Evolutionary conservation across 2,113 vertebrate species (phyloP).

Genomic region (Aplodontia rufa): DNA sequence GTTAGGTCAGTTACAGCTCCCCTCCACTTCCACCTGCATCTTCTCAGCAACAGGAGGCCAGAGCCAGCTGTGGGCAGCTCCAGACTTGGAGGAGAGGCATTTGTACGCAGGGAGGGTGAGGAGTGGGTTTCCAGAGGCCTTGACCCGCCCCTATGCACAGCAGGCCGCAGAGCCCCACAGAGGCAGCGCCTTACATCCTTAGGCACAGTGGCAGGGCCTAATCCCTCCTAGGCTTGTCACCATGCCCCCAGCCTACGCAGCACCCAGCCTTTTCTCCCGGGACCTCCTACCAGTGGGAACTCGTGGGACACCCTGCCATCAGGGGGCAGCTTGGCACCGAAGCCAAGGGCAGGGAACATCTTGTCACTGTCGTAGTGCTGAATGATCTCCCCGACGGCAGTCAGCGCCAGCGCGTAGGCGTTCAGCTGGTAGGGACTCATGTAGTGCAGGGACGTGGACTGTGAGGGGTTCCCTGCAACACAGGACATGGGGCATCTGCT

Average conservation of each 20-base stretch:
- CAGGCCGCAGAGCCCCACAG: not conserved
- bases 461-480: slow-evolving; percentile 90
- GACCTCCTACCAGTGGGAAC: slow-evolving; percentile 90
- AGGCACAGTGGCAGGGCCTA: not conserved
- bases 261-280: not conserved
- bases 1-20: no score
- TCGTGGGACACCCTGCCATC: slow-evolving; percentile 94
- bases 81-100: not conserved
- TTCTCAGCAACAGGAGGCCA: not conserved
- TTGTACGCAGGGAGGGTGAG: not conserved
- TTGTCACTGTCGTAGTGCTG: slow-evolving; percentile 98
- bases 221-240: not conserved
- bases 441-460: slow-evolving; percentile 96
- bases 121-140: not conserved
- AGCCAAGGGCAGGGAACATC: slow-evolving; percentile 95
- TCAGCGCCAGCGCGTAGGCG: slow-evolving; percentile 94
- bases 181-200: not conserved
- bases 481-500: accelerated
- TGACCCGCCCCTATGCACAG: not conserved
- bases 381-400: slow-evolving; percentile 95
- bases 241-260: not conserved
- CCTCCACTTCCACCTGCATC: not conserved
- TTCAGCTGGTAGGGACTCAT: slow-evolving; percentile 98
- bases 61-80: not conserved
- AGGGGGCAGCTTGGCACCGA: slow-evolving; percentile 94